Base-by-base conservation (phyloP, 2,797 vertebrate genomes). In the Enteromius viviparus region DNA sequence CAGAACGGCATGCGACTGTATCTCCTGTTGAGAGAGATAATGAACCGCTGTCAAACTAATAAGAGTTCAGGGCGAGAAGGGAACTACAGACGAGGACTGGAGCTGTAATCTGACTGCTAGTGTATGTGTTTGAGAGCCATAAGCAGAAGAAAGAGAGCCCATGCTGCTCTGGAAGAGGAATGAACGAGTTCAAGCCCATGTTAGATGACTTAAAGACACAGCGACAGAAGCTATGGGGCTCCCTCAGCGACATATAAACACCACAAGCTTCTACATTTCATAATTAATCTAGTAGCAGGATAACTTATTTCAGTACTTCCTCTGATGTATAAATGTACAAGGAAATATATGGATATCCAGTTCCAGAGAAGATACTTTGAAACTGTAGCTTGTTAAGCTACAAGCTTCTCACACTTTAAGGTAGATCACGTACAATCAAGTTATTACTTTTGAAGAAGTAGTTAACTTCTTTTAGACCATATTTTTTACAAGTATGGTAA, bases 21-120 rank as follows among this genome's bases (percentile, higher is more conserved):
- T 76, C 81, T 83, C 91, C 90, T 80, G 87, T 87, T 88, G 90
- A 88, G 90, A 89, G 65, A 90, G 89, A 91, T 93, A 93, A 93
- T 91, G 88, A 92, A 91, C 89, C 91, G 87, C 89, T 92, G 90
- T 90, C 89, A 76, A 86, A 55, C 88, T 84, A 83, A 87, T 88
- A 86, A 84, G 87, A 87, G 60, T 85, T 85, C 80, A 81, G 83
- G 47, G 40, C 12, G 58, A 75, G 70, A 23, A 34, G 80, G 6
- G 32, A 72, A 53, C 70, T 75, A 81, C 42, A 60, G 26, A 81
- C 8, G 40, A 72, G 40, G 14, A 32, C 23, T 14, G 55, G 23
- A 72, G 26, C 68, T 72, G 26, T 72, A 81, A 34, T 86, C 82
- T 84, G 37, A 81, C 64, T 76, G 81, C 84, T n/a, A 65, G 62